Evolutionary conservation across 2,888 invertebrate species (phyloP).

Genomic region (Limenitis camilla): DNA sequence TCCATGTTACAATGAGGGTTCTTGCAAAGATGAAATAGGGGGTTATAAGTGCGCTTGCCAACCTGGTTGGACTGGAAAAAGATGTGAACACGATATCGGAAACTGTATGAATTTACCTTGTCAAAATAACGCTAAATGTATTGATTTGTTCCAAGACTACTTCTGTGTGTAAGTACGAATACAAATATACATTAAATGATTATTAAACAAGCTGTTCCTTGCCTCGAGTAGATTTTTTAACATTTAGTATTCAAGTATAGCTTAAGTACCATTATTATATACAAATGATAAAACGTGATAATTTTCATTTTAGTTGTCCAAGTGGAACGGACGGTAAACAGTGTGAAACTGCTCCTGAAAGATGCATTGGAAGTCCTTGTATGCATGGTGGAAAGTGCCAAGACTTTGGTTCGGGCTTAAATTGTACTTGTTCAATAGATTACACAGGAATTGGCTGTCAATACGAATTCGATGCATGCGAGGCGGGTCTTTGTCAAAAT

Average conservation of each 20-base stretch:
- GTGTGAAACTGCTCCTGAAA: slow-evolving; percentile 96
- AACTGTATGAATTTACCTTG: slow-evolving; percentile 91
- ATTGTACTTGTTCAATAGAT: slow-evolving; percentile 92
- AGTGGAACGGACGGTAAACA: slow-evolving; percentile 97
- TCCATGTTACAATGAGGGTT: slow-evolving; percentile 92
- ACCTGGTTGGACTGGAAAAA: slow-evolving; percentile 89
- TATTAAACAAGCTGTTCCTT: no score
- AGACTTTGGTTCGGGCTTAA: slow-evolving; percentile 95
- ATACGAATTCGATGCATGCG: slow-evolving; percentile 94
- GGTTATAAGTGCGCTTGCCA: slow-evolving; percentile 87
- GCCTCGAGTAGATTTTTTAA: no score
- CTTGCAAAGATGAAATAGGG: slow-evolving; percentile 89
- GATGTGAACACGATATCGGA: slow-evolving; percentile 91
- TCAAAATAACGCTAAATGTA: slow-evolving; percentile 93
- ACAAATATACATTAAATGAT: not conserved
- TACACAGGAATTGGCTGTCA: slow-evolving; percentile 93
- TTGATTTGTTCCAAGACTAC: slow-evolving; percentile 91
- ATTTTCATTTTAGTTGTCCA: slow-evolving; percentile 78
- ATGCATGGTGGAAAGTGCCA: slow-evolving; percentile 97
- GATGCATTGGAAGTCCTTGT: slow-evolving; percentile 94
- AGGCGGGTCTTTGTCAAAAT: slow-evolving; percentile 91
- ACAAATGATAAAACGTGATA: slow-evolving; percentile 1
- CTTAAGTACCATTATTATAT: not conserved
- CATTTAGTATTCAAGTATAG: no score
- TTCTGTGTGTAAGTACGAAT: slow-evolving; percentile 86